Percentiles rank a stretch among this genome's conserved stretches.
These are phyloP conservation scores for Polyodon spathula DNA, from an alignment of 2,113 vertebrate species.

Conservation along the genomic window DNA sequence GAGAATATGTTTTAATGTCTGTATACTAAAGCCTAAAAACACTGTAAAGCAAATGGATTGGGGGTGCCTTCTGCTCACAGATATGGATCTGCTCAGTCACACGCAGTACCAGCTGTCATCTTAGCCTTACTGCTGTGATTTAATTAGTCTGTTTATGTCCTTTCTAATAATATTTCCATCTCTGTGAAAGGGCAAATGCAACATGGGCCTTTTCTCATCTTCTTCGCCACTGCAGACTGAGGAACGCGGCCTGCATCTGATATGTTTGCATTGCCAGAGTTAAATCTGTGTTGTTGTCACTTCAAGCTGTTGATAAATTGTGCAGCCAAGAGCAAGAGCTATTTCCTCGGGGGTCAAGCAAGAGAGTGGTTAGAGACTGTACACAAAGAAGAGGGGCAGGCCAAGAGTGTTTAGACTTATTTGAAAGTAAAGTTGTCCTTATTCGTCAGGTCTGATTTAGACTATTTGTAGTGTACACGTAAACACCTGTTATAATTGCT, in stretches of 20 bases:
- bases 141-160: constrained; percentile 99
- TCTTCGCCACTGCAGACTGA: constrained; percentile 64
- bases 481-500: no score
- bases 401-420: neutral
- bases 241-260: constrained; percentile 81
- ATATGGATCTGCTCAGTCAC: constrained; percentile 97
- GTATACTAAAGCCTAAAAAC: constrained; percentile 70
- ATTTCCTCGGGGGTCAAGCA: constrained; percentile 55
- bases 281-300: constrained; percentile 64
- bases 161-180: constrained; percentile 99
- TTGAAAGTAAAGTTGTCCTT: neutral
- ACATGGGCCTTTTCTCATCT: constrained; percentile 68
- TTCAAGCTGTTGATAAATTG: constrained; percentile 72
- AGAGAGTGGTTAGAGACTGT: constrained; percentile 34
- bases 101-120: constrained; percentile 98
- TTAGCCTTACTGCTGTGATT: constrained; percentile 98
- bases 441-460: neutral
- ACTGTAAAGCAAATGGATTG: constrained; percentile 72
- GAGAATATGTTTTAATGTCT: constrained; percentile 60
- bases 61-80: constrained; percentile 82
- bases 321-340: constrained; percentile 58
- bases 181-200: constrained; percentile 95
- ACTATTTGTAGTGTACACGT: neutral
- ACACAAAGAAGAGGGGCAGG: constrained; percentile 21
- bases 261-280: constrained; percentile 49